Percentiles rank a stretch among this genome's conserved stretches.
Evolutionary conservation across 2,797 vertebrate species (phyloP).

Genomic region (Chaetodon trifasciatus): DNA sequence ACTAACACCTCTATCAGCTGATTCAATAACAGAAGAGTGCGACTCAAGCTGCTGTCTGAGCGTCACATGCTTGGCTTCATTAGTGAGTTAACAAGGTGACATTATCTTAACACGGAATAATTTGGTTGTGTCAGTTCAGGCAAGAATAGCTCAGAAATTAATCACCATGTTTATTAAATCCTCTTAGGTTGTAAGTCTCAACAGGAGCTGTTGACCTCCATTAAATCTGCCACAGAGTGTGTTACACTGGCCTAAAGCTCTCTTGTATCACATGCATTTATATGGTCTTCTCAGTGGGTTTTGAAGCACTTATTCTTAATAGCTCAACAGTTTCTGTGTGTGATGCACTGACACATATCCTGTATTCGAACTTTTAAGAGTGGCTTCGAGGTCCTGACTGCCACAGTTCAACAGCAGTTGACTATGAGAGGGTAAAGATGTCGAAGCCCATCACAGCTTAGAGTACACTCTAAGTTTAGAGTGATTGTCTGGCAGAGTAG

Average conservation of each 20-base stretch:
- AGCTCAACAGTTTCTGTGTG: constrained; percentile 13
- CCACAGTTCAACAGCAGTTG: constrained; percentile 50
- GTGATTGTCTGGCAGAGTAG: constrained; percentile 57
- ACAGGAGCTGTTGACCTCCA: constrained; percentile 46
- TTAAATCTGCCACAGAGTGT: constrained; percentile 28
- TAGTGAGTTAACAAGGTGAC: constrained; percentile 31
- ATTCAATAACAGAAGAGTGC: constrained; percentile 3
- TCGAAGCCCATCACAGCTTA: constrained; percentile 38
- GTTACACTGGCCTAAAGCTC: constrained; percentile 15
- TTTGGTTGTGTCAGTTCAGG: constrained; percentile 27
- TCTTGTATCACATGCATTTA: constrained; percentile 24
- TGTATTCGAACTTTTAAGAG: constrained; percentile 32
- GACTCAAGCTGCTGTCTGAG: not conserved
- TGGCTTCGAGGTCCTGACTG: not conserved
- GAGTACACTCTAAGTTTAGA: constrained; percentile 65
- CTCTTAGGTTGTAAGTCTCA: constrained; percentile 29
- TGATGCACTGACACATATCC: constrained; percentile 12
- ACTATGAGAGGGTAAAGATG: constrained; percentile 30
- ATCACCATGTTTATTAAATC: constrained; percentile 46
- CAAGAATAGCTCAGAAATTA: constrained; percentile 25
- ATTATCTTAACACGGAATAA: constrained; percentile 34
- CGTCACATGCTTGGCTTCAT: constrained; percentile 5
- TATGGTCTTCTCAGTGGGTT: constrained; percentile 24
- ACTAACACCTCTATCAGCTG: not conserved
- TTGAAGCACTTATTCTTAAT: constrained; percentile 33